Percentiles rank a stretch among this genome's conserved stretches.
These are phyloP conservation scores for Cremastinae sp. DNA, from an alignment of 2,888 invertebrate genomes.

Conservation along the genomic window DNA sequence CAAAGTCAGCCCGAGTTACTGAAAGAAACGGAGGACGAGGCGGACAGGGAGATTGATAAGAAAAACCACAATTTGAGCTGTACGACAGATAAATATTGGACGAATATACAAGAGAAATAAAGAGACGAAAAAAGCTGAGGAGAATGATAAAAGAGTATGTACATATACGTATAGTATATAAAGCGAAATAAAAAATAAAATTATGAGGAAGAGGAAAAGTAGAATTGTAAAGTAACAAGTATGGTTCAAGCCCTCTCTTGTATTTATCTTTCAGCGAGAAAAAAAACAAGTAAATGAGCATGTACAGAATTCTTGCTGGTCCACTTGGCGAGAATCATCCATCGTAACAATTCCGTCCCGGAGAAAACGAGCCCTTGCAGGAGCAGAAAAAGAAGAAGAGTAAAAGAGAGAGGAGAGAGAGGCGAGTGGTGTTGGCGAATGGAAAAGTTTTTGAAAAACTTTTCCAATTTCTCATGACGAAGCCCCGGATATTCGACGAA, in stretches of 20 bases:
- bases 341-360: slow-evolving; percentile 33
- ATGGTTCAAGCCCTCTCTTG: slow-evolving; percentile 11
- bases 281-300: slow-evolving; percentile 14
- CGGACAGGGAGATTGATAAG: not conserved
- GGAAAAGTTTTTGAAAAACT: slow-evolving; percentile 65
- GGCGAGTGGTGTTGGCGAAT: slow-evolving; percentile 40
- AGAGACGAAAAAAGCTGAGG: not conserved
- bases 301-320: not conserved
- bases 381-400: slow-evolving; percentile 7
- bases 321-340: slow-evolving; percentile 19
- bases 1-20: slow-evolving; percentile 44
- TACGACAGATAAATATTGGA: slow-evolving; percentile 55
- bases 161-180: too few relatives aligned
- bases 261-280: slow-evolving; percentile 16
- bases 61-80: slow-evolving; percentile 53
- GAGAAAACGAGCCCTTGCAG: not conserved
- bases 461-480: slow-evolving; percentile 72
- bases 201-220: slow-evolving; percentile 31
- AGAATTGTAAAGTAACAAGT: slow-evolving; percentile 55
- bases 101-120: slow-evolving; percentile 29
- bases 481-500: slow-evolving; percentile 67
- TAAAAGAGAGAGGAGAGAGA: not conserved
- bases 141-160: slow-evolving; percentile 8
- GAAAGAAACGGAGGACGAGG: slow-evolving; percentile 17
- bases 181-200: slow-evolving; percentile 5